phyloP scores from a whole-genome alignment of 1,140 invertebrate genomes.

The Conopomorpha cramerella region DNA sequence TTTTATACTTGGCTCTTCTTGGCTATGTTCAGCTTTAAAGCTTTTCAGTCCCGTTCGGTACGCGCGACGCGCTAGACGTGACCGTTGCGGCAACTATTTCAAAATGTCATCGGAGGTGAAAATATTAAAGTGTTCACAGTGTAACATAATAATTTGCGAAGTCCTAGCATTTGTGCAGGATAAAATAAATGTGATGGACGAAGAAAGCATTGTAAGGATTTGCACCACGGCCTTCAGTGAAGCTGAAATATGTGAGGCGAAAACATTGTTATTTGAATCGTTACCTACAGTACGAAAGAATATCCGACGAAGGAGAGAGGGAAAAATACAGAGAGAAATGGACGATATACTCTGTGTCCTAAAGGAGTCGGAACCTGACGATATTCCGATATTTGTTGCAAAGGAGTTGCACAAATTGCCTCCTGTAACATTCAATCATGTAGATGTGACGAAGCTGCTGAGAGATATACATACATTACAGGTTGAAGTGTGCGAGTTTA shows the following conservation, averaged over 20 bases:
- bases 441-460: not conserved
- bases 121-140: too few species aligned
- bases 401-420: not conserved
- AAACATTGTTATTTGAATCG: not conserved
- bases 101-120: too few species aligned
- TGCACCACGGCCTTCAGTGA: not conserved
- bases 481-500: not conserved
- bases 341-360: not conserved
- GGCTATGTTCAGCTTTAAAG: too few species aligned
- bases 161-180: not conserved
- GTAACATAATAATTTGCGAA: too few species aligned
- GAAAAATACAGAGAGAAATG: not conserved
- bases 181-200: too few species aligned
- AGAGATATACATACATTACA: not conserved
- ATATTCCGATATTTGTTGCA: constrained; percentile 2
- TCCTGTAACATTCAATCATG: constrained; percentile 1
- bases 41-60: too few species aligned
- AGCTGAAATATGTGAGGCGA: not conserved
- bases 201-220: not conserved
- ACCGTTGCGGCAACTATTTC: too few species aligned
- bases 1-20: too few species aligned
- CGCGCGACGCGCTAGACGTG: too few species aligned
- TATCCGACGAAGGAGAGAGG: not conserved
- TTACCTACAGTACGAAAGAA: not conserved
- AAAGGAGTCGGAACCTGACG: not conserved